These are phyloP conservation scores for Vombatus ursinus DNA, from an alignment of 2,113 vertebrate species.

Conservation along the genomic window DNA sequence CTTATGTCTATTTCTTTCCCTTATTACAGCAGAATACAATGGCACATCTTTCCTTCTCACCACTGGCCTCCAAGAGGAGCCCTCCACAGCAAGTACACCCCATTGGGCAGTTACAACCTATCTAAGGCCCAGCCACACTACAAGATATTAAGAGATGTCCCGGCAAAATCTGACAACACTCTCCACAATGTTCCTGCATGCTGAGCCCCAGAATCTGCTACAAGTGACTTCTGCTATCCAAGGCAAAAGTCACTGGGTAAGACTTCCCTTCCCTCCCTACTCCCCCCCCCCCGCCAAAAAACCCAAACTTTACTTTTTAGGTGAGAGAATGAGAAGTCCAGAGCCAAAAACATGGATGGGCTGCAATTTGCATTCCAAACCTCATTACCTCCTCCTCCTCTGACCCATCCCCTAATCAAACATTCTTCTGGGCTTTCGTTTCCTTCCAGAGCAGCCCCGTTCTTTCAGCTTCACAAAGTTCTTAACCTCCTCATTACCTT, in stretches of 20 bases:
- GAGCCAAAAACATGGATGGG: background rate
- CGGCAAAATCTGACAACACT: background rate
- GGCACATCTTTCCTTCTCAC: too few relatives aligned
- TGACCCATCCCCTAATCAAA: background rate
- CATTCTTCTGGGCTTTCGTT: background rate
- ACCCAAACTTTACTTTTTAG: background rate
- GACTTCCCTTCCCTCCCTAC: background rate
- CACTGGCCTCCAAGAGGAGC: background rate
- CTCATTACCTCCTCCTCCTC: background rate
- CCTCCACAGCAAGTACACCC: too few relatives aligned
- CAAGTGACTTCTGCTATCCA: background rate
- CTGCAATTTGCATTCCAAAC: background rate
- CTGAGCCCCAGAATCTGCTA: background rate
- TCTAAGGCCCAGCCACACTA: background rate
- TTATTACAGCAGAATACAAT: background rate
- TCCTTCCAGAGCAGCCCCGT: background rate
- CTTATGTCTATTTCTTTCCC: too few relatives aligned
- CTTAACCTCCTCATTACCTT: background rate
- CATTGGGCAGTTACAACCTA: background rate
- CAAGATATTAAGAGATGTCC: background rate
- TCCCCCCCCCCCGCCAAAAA: background rate
- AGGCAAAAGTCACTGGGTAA: background rate
- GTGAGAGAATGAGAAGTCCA: background rate
- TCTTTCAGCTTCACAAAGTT: background rate
- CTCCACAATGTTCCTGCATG: background rate